Evolutionary conservation across 1,140 invertebrate genomes (phyloP), one percentile per base, ranked within the genome.

Genomic region (Pemphigus obesinymphae): DNA sequence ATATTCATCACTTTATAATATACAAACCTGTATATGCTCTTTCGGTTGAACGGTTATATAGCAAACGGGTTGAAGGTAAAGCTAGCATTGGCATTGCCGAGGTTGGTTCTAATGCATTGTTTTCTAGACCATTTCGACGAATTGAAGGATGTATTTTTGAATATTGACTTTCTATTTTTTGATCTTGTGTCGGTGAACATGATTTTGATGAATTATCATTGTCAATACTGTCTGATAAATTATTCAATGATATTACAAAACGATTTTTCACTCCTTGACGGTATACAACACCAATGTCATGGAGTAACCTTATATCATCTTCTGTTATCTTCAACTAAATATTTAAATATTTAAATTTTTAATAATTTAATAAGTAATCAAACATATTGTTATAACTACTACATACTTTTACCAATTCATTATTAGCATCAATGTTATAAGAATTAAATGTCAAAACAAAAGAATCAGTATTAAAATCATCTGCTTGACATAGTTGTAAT

Each of bases 81-180:
- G 43, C n/a, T 13, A 66, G 55, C 55, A 82, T 61, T 80, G 53
- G 75, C 82, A 81, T 83, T 45, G 53, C 15, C 11, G 75, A 66
- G 0, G 63, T 48, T 48, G 68, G 53, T 40, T 73, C 37, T 40
- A 70, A 13, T 23, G 17, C 7, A 48, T 55, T 68, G 81, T 83
- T 83, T 45, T 80, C 40, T 45, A 73, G 20, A 34, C 82, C 70
- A 73, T 70, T 80, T 61, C 73, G 53, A 40, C 72, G 43, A 45
- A 37, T 50, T n/a, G 84, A 72, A 34, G 43, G 40, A 10, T 82
- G 26, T 3, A 83, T 76, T 50, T 40, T 58, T 40, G 61, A 34
- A n/a, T 80, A 70, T 53, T 83, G 55, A 37, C 82, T 81, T 29
- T 82, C 83, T 17, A 55, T 17, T 78, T 78, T 78, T 15, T 61